Conservation (phyloP, 2,888 invertebrate species). For the Doris montereyensis region DNA sequence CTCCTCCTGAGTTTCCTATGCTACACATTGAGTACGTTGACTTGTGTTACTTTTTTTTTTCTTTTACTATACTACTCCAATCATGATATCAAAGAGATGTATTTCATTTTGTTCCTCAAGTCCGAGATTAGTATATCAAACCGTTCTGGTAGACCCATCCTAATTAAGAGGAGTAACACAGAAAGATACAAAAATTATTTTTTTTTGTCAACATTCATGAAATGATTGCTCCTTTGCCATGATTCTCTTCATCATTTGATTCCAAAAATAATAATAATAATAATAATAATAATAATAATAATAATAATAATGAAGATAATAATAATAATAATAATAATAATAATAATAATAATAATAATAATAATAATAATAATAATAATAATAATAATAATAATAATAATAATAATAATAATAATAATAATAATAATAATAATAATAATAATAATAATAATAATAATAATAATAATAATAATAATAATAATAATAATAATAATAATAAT, state of each 20-base stretch:
- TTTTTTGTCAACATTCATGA: too few relatives aligned
- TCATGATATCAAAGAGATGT: too few relatives aligned
- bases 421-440: not conserved
- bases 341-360: constrained; percentile 13
- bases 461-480: not conserved
- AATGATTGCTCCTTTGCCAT: too few relatives aligned
- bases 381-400: not conserved
- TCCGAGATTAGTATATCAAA: too few relatives aligned
- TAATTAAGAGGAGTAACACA: too few relatives aligned
- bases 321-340: not conserved
- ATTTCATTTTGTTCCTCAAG: too few relatives aligned
- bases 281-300: constrained; percentile 9
- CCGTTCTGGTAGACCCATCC: too few relatives aligned
- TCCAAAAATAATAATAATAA: not conserved
- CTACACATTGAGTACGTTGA: too few relatives aligned
- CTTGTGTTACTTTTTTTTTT: too few relatives aligned
- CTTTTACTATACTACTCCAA: too few relatives aligned
- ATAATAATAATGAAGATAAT: not conserved
- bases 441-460: not conserved
- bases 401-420: not conserved
- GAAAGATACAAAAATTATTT: too few relatives aligned
- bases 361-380: not conserved
- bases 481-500: not conserved
- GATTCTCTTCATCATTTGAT: not conserved
- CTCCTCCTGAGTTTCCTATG: too few relatives aligned